Base-by-base conservation (phyloP, 1,140 invertebrate genomes). In the Meloidogyne floridensis region DNA sequence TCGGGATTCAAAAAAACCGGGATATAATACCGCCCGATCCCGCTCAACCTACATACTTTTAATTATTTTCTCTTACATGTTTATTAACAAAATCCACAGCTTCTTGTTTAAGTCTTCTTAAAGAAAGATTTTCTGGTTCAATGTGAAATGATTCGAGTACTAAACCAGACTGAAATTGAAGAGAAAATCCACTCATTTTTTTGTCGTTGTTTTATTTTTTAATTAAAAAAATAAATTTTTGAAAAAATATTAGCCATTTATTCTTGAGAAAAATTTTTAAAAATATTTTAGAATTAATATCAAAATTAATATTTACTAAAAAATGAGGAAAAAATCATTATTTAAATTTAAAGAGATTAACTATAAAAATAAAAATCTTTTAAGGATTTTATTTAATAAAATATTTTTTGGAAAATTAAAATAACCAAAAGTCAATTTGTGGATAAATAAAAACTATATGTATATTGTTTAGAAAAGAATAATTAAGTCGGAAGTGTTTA, bases 1-100 rank as follows among this genome's bases (percentile, higher is more conserved):
- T 78, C 71, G 72, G 56, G 32, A 32, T 32, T 32, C 32, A 32
- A 32, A 32, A 20, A 32, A 32, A 32, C 32, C 32, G 32, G 32
- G 32, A 32, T 32, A 32, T 32, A 32, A 32, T 32, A 32, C 32
- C 32, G 32, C 32, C 32, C 32, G 32, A 32, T 32, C 32, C 32
- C 32, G 32, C 32, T 32, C 32, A 32, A 32, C 32, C 32, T 32
- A 32, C 32, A 32, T 32, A 15, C 13, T 15, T 59, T 59, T 59
- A 3, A 4, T 47, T 47, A 47, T 47, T 47, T 42, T 13, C 15
- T 72, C 84, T 88, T 32, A 87, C 87, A 54, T 84, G 71, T 73
- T 83, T 87, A 51, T 77, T 83, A 32, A 87, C 74, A 80, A 87
- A 87, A 69, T 85, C 76, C 13, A 83, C 84, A 15, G 87, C 87